Conservation (phyloP, 2,113 vertebrate genomes). For the Carlito syrichta region DNA sequence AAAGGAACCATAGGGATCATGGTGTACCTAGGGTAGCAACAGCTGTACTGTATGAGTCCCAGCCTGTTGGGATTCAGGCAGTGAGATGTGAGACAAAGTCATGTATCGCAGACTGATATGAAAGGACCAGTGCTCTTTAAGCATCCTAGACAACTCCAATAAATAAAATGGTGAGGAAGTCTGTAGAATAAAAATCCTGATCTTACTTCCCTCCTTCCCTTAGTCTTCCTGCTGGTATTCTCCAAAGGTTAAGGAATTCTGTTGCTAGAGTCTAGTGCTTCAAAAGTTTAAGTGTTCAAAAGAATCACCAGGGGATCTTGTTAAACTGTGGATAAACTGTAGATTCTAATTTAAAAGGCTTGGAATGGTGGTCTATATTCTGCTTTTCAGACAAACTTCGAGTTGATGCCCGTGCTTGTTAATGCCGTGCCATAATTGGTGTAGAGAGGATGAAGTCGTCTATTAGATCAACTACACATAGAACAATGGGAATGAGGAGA, state of each 20-base stretch:
- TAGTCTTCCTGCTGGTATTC: neutral
- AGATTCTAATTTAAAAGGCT: neutral
- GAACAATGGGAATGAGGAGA: neutral
- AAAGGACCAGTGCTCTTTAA: neutral
- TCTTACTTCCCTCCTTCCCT: neutral
- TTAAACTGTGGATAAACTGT: too few relatives aligned
- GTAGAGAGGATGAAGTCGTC: neutral
- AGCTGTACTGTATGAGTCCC: neutral
- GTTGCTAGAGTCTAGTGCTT: neutral
- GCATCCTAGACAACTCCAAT: neutral
- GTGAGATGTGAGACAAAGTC: neutral
- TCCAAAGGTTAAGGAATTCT: neutral
- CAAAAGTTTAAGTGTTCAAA: neutral
- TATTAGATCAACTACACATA: neutral
- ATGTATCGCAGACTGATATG: fast-evolving
- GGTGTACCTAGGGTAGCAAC: neutral
- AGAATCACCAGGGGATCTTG: neutral
- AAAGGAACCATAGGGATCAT: neutral
- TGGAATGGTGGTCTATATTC: too few relatives aligned
- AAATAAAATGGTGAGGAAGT: neutral
- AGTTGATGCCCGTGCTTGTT: neutral
- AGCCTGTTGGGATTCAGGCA: neutral
- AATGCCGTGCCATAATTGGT: neutral
- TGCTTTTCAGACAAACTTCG: neutral
- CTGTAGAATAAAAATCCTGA: neutral